Evolutionary conservation across 1,140 invertebrate species (phyloP), one percentile per base, ranked within the genome.

Genomic region (Agrypnia vestita): DNA sequence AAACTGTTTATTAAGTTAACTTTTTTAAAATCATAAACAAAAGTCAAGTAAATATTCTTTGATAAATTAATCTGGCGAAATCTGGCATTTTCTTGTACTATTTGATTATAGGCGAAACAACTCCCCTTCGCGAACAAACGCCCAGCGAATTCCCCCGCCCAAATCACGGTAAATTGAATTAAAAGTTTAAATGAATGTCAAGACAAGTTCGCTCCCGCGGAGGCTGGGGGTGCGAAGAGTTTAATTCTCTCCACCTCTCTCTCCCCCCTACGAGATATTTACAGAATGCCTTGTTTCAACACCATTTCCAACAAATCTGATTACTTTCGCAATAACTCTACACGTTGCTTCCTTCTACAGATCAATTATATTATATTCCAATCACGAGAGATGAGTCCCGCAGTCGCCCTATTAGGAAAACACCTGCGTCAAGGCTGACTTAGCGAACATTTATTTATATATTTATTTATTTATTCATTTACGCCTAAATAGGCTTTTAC

Each of bases 121-220:
- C 47, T 6, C 13, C 53, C 43, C 53, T 75, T 61, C n/a, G 55
- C n/a, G 25, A 59, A 61, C 53, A 56, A 59, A 75, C 71, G 25
- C 56, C 56, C 71, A 53, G 78, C 49, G 10, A 74, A 80, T 74
- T 80, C 67, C 67, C 67, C 67, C 46, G 74, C 74, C 74, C 72
- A 80, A 80, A 80, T 80, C 73, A 76, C 46, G 6, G 72, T 43
- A 76, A 80, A 80, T 80, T 76, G 79, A 80, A 80, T 80, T 80
- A 80, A 80, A 80, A 80, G 79, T 80, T 80, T 76, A 80, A 80
- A 80, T 76, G 73, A 80, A 80, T 76, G 79, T 71, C 79, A 80
- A 61, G 53, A 75, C 73, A 75, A 75, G 73, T 59, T 59, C 53
- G 21, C 4, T 49, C 49, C 61, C 43, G 43, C 35, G 17, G 64